A percentile compares a stretch with the other conserved stretches of the same genome.
phyloP scores from a whole-genome alignment of 2,113 vertebrate genomes.

The Picathartes gymnocephalus region DNA sequence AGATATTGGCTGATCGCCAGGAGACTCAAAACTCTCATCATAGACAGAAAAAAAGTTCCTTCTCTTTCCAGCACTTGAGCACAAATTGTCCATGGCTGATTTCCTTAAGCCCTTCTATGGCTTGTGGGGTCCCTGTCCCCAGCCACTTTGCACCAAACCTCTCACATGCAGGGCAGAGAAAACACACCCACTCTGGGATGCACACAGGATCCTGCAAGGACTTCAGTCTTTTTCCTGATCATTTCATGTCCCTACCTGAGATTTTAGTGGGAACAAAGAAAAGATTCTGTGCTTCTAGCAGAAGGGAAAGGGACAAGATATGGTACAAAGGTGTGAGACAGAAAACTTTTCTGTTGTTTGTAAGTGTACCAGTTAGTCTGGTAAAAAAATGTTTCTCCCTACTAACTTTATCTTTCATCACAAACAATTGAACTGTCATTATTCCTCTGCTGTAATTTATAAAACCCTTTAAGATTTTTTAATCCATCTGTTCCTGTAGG shows the following conservation, averaged over 20 bases:
- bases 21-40: neutral
- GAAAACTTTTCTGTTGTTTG: neutral
- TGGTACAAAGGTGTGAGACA: neutral
- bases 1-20: neutral
- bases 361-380: neutral
- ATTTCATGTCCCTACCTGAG: neutral
- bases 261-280: neutral
- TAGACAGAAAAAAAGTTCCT: neutral
- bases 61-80: neutral
- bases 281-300: neutral
- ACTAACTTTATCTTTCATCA: neutral
- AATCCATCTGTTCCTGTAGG: neutral
- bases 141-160: neutral
- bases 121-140: accelerated
- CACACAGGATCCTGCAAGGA: neutral
- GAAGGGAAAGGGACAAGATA: neutral
- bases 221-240: neutral
- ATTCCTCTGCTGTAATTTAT: neutral
- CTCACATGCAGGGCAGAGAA: neutral
- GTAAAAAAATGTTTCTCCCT: neutral
- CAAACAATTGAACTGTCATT: neutral
- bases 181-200: neutral
- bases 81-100: neutral
- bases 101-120: neutral
- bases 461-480: neutral